Percentiles rank a stretch among this genome's conserved stretches.
Evolutionary conservation across 2,888 invertebrate genomes (phyloP).

Genomic region (Digitonthophagus gazella): DNA sequence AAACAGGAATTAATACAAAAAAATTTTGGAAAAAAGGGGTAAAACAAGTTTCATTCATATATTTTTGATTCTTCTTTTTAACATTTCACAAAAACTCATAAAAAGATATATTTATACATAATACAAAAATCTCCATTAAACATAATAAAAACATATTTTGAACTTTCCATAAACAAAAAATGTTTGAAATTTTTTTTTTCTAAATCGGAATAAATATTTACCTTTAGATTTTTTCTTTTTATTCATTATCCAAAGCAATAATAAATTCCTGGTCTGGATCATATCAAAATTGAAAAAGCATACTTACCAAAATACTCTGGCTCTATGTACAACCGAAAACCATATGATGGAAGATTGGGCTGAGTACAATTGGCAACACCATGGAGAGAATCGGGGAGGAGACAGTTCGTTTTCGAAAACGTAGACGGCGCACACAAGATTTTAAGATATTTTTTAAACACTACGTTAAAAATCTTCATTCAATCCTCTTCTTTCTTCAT

Average conservation of each 20-base stretch:
- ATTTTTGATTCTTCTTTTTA: too few relatives aligned
- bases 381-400: slow-evolving; percentile 8
- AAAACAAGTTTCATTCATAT: too few relatives aligned
- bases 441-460: not conserved
- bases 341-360: slow-evolving; percentile 51
- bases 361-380: slow-evolving; percentile 38
- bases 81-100: too few relatives aligned
- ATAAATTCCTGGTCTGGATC: slow-evolving; percentile 10
- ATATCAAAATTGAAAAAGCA: slow-evolving; percentile 14
- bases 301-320: slow-evolving; percentile 38
- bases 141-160: too few relatives aligned
- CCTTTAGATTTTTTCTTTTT: not conserved
- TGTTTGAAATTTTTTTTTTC: too few relatives aligned
- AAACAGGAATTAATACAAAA: too few relatives aligned
- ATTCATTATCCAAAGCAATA: too few relatives aligned
- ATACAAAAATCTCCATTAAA: too few relatives aligned
- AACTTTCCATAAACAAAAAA: too few relatives aligned
- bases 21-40: too few relatives aligned
- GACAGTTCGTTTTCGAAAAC: slow-evolving; percentile 11
- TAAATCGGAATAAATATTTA: too few relatives aligned
- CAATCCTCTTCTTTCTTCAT: not conserved
- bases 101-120: too few relatives aligned
- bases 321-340: slow-evolving; percentile 37
- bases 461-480: not conserved
- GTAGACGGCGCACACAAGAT: not conserved